Percentiles rank a stretch among this genome's conserved stretches.
These are phyloP conservation scores for Dromococcyx pavoninus DNA, from an alignment of 2,797 vertebrate species.

Conservation along the genomic window DNA sequence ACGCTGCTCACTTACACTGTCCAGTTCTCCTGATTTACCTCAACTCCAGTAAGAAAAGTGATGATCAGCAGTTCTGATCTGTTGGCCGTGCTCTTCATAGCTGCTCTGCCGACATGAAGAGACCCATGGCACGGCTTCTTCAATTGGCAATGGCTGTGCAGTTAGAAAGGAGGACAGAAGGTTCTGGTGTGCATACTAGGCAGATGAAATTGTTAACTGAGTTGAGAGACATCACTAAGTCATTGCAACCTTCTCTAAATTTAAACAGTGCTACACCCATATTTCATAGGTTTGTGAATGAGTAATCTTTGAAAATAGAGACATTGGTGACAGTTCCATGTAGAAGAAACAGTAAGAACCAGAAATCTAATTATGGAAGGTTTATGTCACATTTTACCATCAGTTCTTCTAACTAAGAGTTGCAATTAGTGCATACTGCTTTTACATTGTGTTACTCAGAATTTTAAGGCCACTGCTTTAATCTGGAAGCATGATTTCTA, in stretches of 20 bases:
- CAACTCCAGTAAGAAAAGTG: neutral
- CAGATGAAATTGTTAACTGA: neutral
- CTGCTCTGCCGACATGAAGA: neutral
- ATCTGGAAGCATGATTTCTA: neutral
- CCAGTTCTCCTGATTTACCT: neutral
- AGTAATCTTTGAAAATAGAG: neutral
- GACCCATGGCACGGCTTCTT: neutral
- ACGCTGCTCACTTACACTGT: neutral
- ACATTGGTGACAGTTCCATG: neutral
- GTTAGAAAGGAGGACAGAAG: neutral
- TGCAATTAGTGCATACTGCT: neutral
- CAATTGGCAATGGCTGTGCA: neutral
- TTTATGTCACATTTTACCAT: neutral
- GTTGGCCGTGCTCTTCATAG: neutral
- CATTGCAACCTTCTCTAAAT: neutral
- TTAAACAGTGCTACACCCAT: neutral
- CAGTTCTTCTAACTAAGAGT: neutral
- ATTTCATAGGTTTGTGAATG: neutral
- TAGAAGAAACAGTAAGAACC: neutral
- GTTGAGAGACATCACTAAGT: neutral
- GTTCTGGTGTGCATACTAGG: neutral
- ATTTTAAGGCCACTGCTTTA: slow-evolving; percentile 11
- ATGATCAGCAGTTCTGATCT: neutral
- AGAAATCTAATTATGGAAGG: neutral
- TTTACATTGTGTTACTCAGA: neutral